Evolutionary conservation across 2,888 invertebrate genomes (phyloP), one percentile per base, ranked within the genome.

Genomic region (Leucoma salicis): DNA sequence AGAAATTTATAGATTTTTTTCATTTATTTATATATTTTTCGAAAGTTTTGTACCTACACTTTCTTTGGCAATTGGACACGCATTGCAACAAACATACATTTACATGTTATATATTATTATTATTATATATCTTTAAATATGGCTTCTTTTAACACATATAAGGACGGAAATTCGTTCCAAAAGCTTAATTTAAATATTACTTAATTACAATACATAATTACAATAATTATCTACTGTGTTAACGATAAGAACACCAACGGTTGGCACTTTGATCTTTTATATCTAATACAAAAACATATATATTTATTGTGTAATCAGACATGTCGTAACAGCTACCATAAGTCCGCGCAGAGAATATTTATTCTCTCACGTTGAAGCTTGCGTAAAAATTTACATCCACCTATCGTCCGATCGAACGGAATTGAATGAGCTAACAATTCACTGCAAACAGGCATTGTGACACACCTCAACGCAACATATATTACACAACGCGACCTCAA

Each of bases 11-110:
- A 57, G 14, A 63, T 57, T 42, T 61, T 54, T 64, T 53, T 61
- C 59, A 39, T 41, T 56, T 51, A 51, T 57, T 59, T 41, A 58
- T 53, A 55, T 57, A 45, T 62, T 58, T 38, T 57, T 56, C 55
- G 58, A 67, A 69, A 63, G 63, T 80, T 78, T 45, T 82, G 79
- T 82, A 81, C 79, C 72, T 72, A 78, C 66, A 78, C 68, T 70
- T 74, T 87, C 87, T 87, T 87, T 85, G 85, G 85, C 78, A 78
- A 78, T 74, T 71, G 70, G 65, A 71, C 69, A 66, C 73, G 71
- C 70, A 61, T 63, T 66, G 62, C 69, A 62, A 62, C 63, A 60
- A 56, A 57, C 49, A 61, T 51, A 54, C 53, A 46, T 47, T 50
- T 59, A 59, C 61, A 50, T 48, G 53, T 57, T n/a, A 58, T 50